Evolutionary conservation across 2,113 vertebrate species (phyloP), one percentile per base, ranked within the genome.

Genomic region (Microcebus tavaratra): DNA sequence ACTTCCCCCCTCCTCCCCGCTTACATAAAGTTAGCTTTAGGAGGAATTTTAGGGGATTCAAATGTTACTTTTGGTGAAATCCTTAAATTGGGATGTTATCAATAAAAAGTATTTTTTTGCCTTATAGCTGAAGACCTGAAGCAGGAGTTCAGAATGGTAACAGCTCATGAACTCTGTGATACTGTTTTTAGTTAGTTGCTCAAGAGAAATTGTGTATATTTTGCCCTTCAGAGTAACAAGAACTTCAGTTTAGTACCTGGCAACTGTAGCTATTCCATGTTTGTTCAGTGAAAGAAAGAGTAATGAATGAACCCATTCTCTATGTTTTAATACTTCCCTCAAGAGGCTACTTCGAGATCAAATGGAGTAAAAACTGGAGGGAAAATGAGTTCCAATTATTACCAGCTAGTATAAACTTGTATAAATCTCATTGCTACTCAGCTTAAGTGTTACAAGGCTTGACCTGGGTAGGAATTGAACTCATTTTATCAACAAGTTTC

Each of bases 261-360:
- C 63, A 93, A 95, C 79, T 91, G 6, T 57, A 70, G 86, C 42
- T 87, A 80, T 65, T 96, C 57, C 34, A 48, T 94, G 79, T 91
- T 96, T 96, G 93, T 93, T 93, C 83, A 84, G 67, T 78, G 73
- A 95, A 87, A 80, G 39, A 65, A 89, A 90, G 57, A 76, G 86
- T 92, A 92, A 89, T 92, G 97, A 97, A 91, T 87, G 83, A 92
- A 92, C n/a, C 96, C 63, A 81, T 96, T 95, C 84, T 84, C 91
- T 55, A 10, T 83, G 81, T 96, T 91, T 87, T 82, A 94, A 42
- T 80, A 82, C 70, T 76, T 97, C 39, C 65, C 90, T 95, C 50
- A 94, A 93, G 96, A 94, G 91, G 79, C 75, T 97, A 67, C 73
- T 93, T 94, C 90, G 75, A 94, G 70, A 95, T 67, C 91, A 95